Evolutionary conservation across 2,888 invertebrate genomes (phyloP).

Genomic region (Cryptophagus acutangulus): DNA sequence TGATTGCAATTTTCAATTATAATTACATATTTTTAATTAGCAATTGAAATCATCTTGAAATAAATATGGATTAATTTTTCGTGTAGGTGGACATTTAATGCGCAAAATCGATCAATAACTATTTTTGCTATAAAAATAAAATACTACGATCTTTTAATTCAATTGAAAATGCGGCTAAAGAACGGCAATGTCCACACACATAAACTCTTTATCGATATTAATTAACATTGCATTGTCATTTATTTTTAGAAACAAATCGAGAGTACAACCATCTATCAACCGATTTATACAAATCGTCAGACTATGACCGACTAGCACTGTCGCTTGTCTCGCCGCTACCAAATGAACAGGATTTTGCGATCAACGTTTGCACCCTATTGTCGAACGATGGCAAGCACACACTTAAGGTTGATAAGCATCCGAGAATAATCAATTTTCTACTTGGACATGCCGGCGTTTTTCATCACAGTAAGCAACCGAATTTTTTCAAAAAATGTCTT

Average conservation of each 20-base stretch:
- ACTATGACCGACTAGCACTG: slow-evolving; percentile 82
- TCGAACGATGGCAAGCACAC: slow-evolving; percentile 91
- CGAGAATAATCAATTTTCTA: slow-evolving; percentile 80
- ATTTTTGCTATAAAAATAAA: too few species aligned
- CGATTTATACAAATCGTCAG: slow-evolving; percentile 63
- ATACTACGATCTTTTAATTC: too few species aligned
- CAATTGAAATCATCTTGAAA: too few species aligned
- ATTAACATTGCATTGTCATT: too few species aligned
- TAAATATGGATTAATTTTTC: too few species aligned
- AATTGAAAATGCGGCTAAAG: too few species aligned
- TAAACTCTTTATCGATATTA: too few species aligned
- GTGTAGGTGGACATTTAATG: too few species aligned
- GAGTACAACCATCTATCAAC: slow-evolving; percentile 64
- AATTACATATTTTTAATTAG: too few species aligned
- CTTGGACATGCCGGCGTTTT: slow-evolving; percentile 94
- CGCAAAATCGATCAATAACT: too few species aligned
- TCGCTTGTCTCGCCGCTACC: slow-evolving; percentile 93
- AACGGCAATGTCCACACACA: too few species aligned
- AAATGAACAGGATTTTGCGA: slow-evolving; percentile 97
- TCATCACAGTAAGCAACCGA: slow-evolving; percentile 78
- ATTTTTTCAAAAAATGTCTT: slow-evolving; percentile 28
- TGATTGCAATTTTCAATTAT: too few species aligned
- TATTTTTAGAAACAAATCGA: slow-evolving; percentile 59
- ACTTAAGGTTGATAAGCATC: slow-evolving; percentile 78
- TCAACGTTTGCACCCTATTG: slow-evolving; percentile 93